phyloP scores from a whole-genome alignment of 2,888 invertebrate species.

The Marronus borbonicus region DNA sequence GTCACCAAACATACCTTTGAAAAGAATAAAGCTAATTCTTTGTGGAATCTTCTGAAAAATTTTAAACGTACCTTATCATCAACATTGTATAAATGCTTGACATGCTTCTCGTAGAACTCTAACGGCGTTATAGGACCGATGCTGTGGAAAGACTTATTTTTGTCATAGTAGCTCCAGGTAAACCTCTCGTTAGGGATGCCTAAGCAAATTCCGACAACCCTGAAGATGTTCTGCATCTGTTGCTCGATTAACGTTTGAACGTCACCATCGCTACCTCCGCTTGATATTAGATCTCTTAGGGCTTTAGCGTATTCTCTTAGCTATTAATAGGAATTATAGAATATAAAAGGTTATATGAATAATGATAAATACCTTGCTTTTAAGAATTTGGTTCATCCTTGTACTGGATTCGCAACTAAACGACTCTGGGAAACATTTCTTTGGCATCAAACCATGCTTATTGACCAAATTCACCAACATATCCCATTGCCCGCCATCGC shows the following conservation, averaged over 20 bases:
- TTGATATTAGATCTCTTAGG: constrained; percentile 77
- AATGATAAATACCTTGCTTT: constrained; percentile 79
- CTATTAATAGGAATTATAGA: constrained; percentile 68
- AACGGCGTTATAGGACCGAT: constrained; percentile 84
- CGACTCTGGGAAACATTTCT: constrained; percentile 89
- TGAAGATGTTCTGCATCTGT: constrained; percentile 84
- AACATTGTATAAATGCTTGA: constrained; percentile 85
- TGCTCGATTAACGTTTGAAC: constrained; percentile 77
- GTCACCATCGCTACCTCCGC: constrained; percentile 76
- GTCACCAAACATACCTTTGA: constrained; percentile 87
- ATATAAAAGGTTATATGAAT: background rate
- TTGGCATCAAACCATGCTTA: constrained; percentile 91
- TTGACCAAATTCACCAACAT: constrained; percentile 91
- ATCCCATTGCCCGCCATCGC: constrained; percentile 94
- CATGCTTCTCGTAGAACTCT: constrained; percentile 85
- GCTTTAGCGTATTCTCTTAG: constrained; percentile 86
- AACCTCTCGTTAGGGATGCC: constrained; percentile 87
- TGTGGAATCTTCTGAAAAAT: too few species aligned
- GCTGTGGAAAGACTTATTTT: constrained; percentile 81
- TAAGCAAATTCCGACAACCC: constrained; percentile 87
- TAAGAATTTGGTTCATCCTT: constrained; percentile 85
- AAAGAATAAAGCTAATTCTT: constrained; percentile 17
- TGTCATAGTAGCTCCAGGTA: constrained; percentile 90
- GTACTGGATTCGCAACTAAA: constrained; percentile 83
- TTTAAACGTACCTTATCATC: constrained; percentile 80